Conservation (phyloP, 2,888 invertebrate species). For the Callyntrura sp. region DNA sequence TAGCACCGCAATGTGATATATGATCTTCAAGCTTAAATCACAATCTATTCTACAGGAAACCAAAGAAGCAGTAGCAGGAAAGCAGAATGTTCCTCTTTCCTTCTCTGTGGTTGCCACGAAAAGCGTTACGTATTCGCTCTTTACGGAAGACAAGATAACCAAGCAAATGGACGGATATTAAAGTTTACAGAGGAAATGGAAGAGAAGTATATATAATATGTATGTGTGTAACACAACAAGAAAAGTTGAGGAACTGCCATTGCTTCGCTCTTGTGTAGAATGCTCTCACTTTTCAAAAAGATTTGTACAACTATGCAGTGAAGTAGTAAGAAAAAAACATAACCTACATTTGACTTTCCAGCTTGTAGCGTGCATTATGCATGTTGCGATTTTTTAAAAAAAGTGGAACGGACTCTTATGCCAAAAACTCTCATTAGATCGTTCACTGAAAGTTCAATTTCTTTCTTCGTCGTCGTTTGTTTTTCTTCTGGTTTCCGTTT, state of each 20-base stretch:
- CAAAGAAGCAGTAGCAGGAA: not conserved
- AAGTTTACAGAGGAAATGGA: not conserved
- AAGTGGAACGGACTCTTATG: constrained; percentile 19
- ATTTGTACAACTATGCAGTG: not conserved
- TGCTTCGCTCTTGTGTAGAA: not conserved
- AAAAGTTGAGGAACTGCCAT: not conserved
- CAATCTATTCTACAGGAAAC: not conserved
- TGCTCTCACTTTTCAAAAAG: constrained; percentile 7
- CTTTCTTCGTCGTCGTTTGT: not conserved
- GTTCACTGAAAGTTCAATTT: not conserved
- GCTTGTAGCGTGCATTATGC: constrained; percentile 40
- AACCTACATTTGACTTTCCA: constrained; percentile 74
- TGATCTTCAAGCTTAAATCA: not conserved
- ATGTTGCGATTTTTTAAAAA: constrained; percentile 21
- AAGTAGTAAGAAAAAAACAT: constrained; percentile 55
- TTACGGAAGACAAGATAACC: not conserved
- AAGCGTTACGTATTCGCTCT: constrained; percentile 16
- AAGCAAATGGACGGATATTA: not conserved
- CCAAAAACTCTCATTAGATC: constrained; percentile 37
- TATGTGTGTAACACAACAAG: no score
- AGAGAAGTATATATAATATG: not conserved
- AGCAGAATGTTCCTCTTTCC: not conserved
- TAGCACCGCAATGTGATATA: no score
- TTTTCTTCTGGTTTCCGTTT: not conserved
- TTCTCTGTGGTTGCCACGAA: not conserved